phyloP scores from a whole-genome alignment of 2,888 invertebrate genomes.

The Drosophila siamana region DNA sequence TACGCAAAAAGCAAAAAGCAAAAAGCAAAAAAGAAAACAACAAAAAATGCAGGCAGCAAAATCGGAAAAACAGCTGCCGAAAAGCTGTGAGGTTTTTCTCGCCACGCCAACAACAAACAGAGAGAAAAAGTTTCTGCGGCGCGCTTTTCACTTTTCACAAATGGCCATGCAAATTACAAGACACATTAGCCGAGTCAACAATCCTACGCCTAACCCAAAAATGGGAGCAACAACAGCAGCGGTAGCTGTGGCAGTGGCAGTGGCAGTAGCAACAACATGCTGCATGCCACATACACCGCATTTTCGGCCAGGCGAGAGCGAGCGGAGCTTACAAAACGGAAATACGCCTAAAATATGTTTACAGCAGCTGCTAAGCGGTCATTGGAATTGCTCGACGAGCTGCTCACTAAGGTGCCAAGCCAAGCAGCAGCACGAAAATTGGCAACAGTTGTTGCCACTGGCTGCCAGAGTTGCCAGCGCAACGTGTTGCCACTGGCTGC shows the following conservation, averaged over 20 bases:
- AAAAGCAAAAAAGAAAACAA: background rate
- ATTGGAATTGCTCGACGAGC: slow-evolving; percentile 32
- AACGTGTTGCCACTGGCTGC: slow-evolving; percentile 37
- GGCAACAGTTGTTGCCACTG: slow-evolving; percentile 30
- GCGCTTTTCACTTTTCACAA: slow-evolving; percentile 76
- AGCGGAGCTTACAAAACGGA: slow-evolving; percentile 72
- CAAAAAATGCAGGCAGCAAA: slow-evolving; percentile 20
- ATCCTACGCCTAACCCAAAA: slow-evolving; percentile 75
- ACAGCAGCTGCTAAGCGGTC: slow-evolving; percentile 68
- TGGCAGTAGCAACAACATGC: slow-evolving; percentile 16
- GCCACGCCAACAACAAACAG: no score
- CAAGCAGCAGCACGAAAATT: background rate
- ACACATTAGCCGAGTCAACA: slow-evolving; percentile 73
- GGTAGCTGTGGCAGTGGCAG: slow-evolving; percentile 32
- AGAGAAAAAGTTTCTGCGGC: slow-evolving; percentile 31
- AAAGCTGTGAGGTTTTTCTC: slow-evolving; percentile 40
- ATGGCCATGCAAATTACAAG: slow-evolving; percentile 79
- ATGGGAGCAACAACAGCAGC: slow-evolving; percentile 64
- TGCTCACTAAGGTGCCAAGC: slow-evolving; percentile 7
- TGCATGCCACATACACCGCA: slow-evolving; percentile 30
- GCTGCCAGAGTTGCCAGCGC: slow-evolving; percentile 28
- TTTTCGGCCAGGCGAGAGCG: slow-evolving; percentile 45
- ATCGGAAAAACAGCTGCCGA: slow-evolving; percentile 48
- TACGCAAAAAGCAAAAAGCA: slow-evolving; percentile 60
- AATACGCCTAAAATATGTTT: slow-evolving; percentile 74